Evolutionary conservation across 2,888 invertebrate species (phyloP), one percentile per base, ranked within the genome.

Genomic region (Cabera pusaria): DNA sequence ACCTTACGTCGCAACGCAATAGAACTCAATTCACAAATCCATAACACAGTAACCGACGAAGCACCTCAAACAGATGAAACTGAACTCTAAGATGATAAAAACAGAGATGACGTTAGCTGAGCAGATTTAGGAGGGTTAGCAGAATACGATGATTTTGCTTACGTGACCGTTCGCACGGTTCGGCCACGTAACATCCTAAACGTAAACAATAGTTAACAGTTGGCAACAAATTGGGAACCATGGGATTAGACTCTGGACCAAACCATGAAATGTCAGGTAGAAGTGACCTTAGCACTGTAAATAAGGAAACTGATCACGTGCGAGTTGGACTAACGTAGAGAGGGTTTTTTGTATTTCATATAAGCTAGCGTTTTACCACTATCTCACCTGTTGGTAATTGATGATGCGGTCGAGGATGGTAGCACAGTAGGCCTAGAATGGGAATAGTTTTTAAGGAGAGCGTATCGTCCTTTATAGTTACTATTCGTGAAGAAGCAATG

Each of bases 131-230:
- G 43, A 41, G 41, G 34, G 37, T 21, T 35, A 17, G 34, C 34
- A 26, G 7, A 17, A 17, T 14, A 25, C 17, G 12, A 33, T 12
- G 26, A 35, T 34, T 14, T 25, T 10, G 52, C 52, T 49, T 52
- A 52, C 52, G 52, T 52, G 52, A 52, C 44, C 34, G 28, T 17
- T 25, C 11, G 37, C 52, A 52, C 47, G 52, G 43, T 24, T 27
- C 28, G 5, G 23, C 31, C 25, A 41, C 38, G 27, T 33, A 29
- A 38, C 6, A 8, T 5, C 5, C 18, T 29, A 19, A 34, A 27
- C 20, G 38, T 44, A 46, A 44, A 44, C 38, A 49, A 9, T 26
- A 18, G 25, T 11, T 38, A 29, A 24, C 20, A 25, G 39, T 39
- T 44, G 52, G 40, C 46, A 47, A 29, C 25, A n/a, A 38, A 38